These are phyloP conservation scores for Anguilla megastoma DNA, from an alignment of 2,797 vertebrate species.

Conservation along the genomic window DNA sequence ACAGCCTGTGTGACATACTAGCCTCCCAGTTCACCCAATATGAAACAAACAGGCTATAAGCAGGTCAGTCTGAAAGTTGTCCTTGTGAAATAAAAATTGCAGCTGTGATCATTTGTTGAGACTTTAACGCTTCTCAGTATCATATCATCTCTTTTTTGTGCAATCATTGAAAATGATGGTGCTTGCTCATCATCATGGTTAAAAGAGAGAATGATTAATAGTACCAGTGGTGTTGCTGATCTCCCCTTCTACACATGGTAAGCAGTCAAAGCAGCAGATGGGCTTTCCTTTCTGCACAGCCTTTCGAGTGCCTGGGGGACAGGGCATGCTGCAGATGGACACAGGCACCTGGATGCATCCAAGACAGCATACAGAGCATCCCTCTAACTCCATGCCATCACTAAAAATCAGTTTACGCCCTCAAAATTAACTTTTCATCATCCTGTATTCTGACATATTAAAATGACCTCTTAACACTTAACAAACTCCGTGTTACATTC, in stretches of 20 bases:
- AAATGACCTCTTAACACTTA: neutral
- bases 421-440: neutral
- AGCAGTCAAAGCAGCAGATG: slow-evolving; percentile 58
- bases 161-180: neutral
- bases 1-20: neutral
- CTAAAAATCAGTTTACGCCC: neutral
- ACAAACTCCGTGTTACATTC: neutral
- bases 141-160: neutral
- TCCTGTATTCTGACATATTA: neutral
- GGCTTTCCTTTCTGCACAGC: slow-evolving; percentile 53
- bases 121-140: neutral
- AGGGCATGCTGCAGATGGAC: no score
- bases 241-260: slow-evolving; percentile 45
- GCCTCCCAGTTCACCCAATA: neutral
- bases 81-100: neutral
- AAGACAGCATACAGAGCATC: neutral
- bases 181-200: neutral
- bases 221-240: slow-evolving; percentile 37
- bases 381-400: neutral
- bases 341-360: neutral
- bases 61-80: neutral
- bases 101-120: neutral
- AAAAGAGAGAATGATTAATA: neutral
- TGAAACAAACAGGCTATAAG: neutral
- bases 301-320: slow-evolving; percentile 46